phyloP scores from a whole-genome alignment of 2,797 vertebrate genomes.

The Xenopus petersii region DNA sequence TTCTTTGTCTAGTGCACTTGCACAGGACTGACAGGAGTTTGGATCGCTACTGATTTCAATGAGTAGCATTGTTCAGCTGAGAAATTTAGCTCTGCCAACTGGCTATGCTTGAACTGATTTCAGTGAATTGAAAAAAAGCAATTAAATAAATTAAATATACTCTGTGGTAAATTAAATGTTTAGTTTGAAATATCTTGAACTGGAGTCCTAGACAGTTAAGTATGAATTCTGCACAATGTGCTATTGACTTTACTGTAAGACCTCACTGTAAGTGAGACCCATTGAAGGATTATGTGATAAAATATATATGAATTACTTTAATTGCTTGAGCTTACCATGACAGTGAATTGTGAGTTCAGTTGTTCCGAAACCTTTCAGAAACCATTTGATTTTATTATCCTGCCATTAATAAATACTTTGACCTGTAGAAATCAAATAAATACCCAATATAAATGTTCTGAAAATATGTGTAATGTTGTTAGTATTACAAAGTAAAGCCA shows the following conservation, averaged over 20 bases:
- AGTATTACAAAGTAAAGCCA: too few relatives aligned
- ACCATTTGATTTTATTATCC: slow-evolving; percentile 15
- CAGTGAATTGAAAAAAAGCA: slow-evolving; percentile 30
- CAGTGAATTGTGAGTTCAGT: slow-evolving; percentile 21
- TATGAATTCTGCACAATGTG: slow-evolving; percentile 31
- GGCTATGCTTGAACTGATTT: slow-evolving; percentile 25
- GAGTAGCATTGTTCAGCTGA: slow-evolving; percentile 10
- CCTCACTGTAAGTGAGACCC: slow-evolving; percentile 22
- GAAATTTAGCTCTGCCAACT: slow-evolving; percentile 11
- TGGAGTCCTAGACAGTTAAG: slow-evolving; percentile 5
- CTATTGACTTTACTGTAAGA: slow-evolving; percentile 13
- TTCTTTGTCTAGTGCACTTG: slow-evolving; percentile 18
- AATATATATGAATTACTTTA: neutral
- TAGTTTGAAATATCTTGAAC: slow-evolving; percentile 22
- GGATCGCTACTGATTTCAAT: slow-evolving; percentile 23
- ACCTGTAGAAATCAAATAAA: neutral
- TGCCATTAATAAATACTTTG: slow-evolving; percentile 3
- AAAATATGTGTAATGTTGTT: too few relatives aligned
- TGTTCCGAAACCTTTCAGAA: neutral
- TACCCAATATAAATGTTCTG: too few relatives aligned
- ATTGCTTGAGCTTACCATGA: slow-evolving; percentile 13
- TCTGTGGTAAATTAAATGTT: slow-evolving; percentile 33
- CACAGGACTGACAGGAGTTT: slow-evolving; percentile 18
- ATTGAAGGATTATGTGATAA: slow-evolving; percentile 18
- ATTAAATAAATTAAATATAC: slow-evolving; percentile 43